These are phyloP conservation scores for Babyrousa celebensis DNA, from an alignment of 2,797 vertebrate species.

Conservation along the genomic window DNA sequence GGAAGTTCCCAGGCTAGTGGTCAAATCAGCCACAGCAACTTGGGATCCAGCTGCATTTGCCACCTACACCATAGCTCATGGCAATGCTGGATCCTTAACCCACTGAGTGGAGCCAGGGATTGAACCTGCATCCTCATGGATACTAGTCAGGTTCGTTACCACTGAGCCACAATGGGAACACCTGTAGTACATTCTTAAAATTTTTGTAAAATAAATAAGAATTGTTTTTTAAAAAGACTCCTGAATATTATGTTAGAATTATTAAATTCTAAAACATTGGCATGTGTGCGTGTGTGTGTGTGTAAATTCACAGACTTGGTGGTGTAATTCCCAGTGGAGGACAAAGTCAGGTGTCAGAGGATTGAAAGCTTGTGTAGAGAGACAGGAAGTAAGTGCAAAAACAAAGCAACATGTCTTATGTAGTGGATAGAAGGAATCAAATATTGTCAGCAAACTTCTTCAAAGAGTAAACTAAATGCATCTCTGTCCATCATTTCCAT, in stretches of 20 bases:
- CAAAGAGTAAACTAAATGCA: neutral
- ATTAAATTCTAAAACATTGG: slow-evolving; percentile 21
- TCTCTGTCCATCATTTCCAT: neutral
- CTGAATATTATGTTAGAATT: slow-evolving; percentile 14
- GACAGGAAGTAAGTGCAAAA: neutral
- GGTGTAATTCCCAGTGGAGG: neutral
- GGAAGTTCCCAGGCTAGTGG: too few relatives aligned
- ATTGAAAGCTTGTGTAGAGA: slow-evolving; percentile 16
- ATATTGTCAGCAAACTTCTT: neutral
- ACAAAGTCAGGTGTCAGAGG: neutral
- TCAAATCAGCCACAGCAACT: too few relatives aligned
- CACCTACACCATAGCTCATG: too few relatives aligned
- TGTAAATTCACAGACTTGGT: neutral
- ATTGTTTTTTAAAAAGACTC: neutral
- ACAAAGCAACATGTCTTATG: neutral
- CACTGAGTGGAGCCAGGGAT: too few relatives aligned
- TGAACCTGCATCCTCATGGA: too few relatives aligned
- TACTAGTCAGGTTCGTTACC: too few relatives aligned
- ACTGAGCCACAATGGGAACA: too few relatives aligned
- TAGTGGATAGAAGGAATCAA: neutral
- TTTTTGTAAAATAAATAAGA: slow-evolving; percentile 54
- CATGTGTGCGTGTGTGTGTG: neutral
- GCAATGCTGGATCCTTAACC: too few relatives aligned
- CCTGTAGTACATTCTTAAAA: neutral
- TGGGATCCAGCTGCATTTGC: too few relatives aligned